Base-by-base conservation (phyloP, 2,888 invertebrate genomes). In the Nyleta sp. region DNA sequence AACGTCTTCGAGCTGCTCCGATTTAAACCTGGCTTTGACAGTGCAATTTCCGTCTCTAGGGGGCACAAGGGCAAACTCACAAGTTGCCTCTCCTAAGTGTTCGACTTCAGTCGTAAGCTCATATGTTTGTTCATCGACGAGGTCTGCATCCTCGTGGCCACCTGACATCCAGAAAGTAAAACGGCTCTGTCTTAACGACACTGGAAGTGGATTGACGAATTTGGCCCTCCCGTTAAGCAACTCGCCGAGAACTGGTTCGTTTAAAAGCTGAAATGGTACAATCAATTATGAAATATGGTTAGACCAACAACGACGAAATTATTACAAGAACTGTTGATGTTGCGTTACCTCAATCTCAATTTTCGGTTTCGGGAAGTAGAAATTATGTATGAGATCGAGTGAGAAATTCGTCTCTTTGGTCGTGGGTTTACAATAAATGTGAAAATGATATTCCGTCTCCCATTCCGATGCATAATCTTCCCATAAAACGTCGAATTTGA, bases 1-100 rank as follows among this genome's bases (percentile, higher is more conserved):
- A 1, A 98, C 96, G 87, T 98, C 98, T 79, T 95, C 94, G 83
- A 98, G 92, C 89, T 98, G 97, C 84, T 95, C 96, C 10, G 97
- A 96, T 55, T 93, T 93, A 91, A 98, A 98, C 89, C 97, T 98
- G 17, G 95, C 97, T 20, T 95, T 94, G 78, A 98, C 94, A 13
- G 96, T 96, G 80, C 95, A 95, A 35, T 95, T 93, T 0, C 98
- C 98, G 0, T 94, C 93, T 90, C 95, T 94, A 2, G 94, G 94
- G 0, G 98, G 97, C 0, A 93, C 94, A 87, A 97, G 93, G 81
- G 94, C 95, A 85, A 97, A 96, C 17, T 94, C 93, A 0, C 95
- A 95, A 60, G 93, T 93, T 0, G 95, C 96, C 31, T 94, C 93
- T 53, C 93, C 95, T 0, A 95, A 95, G 78, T 95, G 92, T 57